Evolutionary conservation across 2,113 vertebrate species (phyloP), one percentile per base, ranked within the genome.

Genomic region (Thomomys bottae): DNA sequence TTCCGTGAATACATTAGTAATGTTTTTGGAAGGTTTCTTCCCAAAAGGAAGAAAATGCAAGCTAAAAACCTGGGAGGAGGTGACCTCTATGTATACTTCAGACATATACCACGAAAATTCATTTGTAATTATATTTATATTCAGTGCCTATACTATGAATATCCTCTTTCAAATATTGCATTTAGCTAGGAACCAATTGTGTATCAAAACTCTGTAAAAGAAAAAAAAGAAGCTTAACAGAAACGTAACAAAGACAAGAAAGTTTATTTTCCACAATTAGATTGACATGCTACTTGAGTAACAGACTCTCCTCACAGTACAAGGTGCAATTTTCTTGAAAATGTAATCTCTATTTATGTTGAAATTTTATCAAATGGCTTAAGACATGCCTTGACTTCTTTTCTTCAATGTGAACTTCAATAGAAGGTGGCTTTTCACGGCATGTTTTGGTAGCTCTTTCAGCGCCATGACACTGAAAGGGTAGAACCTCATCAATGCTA

Each of bases 401-500:
- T 92, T 84, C 93, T 93, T 68, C 49, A 68, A 20, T 64, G 78
- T 71, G 78, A 94, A 61, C 49, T 26, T 8, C 1, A 30, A 8
- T 75, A 82, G 72, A 87, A 78, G 15, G 42, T 86, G 59, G 64
- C 90, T 93, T 82, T 85, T 78, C 79, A 68, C 75, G 59, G 14
- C 67, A 7, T 49, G 34, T 28, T 87, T 92, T 70, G 72, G 89
- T 38, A 66, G 54, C 24, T 57, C 36, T 82, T 75, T 88, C 38
- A 85, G 77, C 28, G 54, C 21, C 28, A 83, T 67, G 78, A 82
- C 89, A 71, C 93, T 95, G 83, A 94, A 96, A 94, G 30, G 81
- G 76, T 78, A 94, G 78, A 61, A 38, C 87, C 92, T 93, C 92
- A 92, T 84, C 94, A 94, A 80, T 87, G 90, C 96, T 92, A 90